Evolutionary conservation across 2,113 vertebrate species (phyloP).

Genomic region (Ceratotherium simum): DNA sequence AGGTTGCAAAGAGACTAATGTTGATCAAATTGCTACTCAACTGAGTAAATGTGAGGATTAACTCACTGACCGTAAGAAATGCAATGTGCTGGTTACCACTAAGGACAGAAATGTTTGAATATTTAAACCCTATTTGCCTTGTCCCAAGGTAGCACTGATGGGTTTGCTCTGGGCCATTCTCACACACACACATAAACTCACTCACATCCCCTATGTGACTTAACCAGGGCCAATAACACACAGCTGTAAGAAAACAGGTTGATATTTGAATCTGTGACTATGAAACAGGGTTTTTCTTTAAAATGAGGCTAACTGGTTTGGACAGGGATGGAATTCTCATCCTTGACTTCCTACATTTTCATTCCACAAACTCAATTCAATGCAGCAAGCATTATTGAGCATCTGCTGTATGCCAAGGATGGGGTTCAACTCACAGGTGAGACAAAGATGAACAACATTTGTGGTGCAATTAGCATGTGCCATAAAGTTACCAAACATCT

Average conservation of each 20-base stretch:
- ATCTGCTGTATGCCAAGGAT: background rate
- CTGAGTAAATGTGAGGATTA: background rate
- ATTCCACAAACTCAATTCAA: background rate
- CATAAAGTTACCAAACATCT: background rate
- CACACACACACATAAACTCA: background rate
- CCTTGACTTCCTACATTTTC: background rate
- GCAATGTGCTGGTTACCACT: background rate
- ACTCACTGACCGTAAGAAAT: background rate
- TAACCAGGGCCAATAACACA: background rate
- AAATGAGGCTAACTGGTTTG: background rate
- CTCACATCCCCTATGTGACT: background rate
- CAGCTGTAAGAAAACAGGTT: background rate
- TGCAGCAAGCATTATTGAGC: background rate
- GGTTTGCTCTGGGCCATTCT: background rate
- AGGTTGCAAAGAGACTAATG: background rate
- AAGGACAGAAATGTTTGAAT: background rate
- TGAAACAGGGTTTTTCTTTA: background rate
- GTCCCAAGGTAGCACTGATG: background rate
- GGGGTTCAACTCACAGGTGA: background rate
- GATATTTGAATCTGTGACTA: background rate
- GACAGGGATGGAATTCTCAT: background rate
- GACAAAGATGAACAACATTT: too few species aligned
- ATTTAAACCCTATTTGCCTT: background rate
- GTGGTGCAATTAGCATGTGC: fast-evolving
- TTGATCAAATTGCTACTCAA: background rate